Percentiles rank a stretch among this genome's conserved stretches.
phyloP scores from a whole-genome alignment of 2,797 vertebrate species.

The Diglossa cyanea region DNA sequence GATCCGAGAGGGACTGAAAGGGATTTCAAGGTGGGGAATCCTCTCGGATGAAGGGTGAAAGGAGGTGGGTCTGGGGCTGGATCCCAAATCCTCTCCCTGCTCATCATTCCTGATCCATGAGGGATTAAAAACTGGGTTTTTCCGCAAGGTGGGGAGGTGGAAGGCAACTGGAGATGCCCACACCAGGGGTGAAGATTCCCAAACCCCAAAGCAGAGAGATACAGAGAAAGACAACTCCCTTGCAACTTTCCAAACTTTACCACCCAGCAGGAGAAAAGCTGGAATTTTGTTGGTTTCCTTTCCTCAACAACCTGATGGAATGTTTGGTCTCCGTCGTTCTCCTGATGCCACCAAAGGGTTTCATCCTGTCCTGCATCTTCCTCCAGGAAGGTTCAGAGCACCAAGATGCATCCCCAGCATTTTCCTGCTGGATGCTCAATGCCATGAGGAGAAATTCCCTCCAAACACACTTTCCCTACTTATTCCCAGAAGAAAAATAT shows the following conservation, averaged over 20 bases:
- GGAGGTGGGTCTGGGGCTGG: background rate
- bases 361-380: background rate
- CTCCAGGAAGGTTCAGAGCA: background rate
- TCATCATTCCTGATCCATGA: fast-evolving
- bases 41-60: background rate
- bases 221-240: fast-evolving
- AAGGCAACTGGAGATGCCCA: background rate
- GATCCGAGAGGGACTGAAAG: background rate
- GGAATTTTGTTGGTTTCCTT: background rate
- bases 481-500: background rate
- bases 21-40: background rate
- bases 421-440: background rate
- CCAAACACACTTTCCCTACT: background rate
- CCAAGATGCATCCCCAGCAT: fast-evolving
- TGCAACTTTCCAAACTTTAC: background rate
- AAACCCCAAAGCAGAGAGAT: background rate
- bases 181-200: background rate
- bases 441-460: fast-evolving
- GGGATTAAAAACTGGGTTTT: background rate
- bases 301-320: background rate
- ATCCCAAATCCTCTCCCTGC: background rate
- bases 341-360: background rate
- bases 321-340: background rate
- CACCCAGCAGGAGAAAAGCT: background rate
- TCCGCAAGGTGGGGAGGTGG: fast-evolving